Evolutionary conservation across 1,140 invertebrate species (phyloP), one percentile per base, ranked within the genome.

Genomic region (Myzus persicae): DNA sequence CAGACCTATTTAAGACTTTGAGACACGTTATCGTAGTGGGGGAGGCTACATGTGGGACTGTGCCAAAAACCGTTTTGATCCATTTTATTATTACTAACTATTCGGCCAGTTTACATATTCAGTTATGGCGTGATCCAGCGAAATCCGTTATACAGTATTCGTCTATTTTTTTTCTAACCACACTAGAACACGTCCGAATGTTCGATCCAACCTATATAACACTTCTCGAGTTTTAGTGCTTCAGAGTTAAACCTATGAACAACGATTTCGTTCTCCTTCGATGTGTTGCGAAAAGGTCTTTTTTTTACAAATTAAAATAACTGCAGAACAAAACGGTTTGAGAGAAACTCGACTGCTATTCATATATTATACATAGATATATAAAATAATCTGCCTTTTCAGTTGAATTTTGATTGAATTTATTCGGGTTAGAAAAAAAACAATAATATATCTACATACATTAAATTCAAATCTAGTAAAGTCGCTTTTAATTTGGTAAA

Each of bases 111-210:
- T 93, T 85, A 85, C 76, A 85, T 54, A 42, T 93, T 51, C 91
- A 84, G 81, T 54, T 38, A 93, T 93, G 76, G 84, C 46, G 81
- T 93, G 89, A 90, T 90, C 88, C 22, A 40, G 26, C 51, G 31
- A 90, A 90, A 90, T 90, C 26, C 89, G 89, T 90, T 90, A n/a
- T n/a, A n/a, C 51, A 90, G 88, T 90, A 59, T 59, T 90, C 51
- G 54, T n/a, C 26, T 90, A 67, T 67, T 90, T 54, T 54, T 31
- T 67, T n/a, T 90, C 31, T 67, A 42, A 67, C 31, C 38, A 42
- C 22, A 31, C 38, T 90, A 88, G 46, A 88, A 85, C 42, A 85
- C 42, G 48, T 54, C 88, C 88, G 48, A 54, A 85, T 31, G 48
- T 54, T 48, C 88, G 48, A 54, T 54, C 48, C 36, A 48, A 24